Percentiles rank a stretch among this genome's conserved stretches.
Conservation (phyloP, 2,888 invertebrate genomes). For the Rutpela maculata region DNA sequence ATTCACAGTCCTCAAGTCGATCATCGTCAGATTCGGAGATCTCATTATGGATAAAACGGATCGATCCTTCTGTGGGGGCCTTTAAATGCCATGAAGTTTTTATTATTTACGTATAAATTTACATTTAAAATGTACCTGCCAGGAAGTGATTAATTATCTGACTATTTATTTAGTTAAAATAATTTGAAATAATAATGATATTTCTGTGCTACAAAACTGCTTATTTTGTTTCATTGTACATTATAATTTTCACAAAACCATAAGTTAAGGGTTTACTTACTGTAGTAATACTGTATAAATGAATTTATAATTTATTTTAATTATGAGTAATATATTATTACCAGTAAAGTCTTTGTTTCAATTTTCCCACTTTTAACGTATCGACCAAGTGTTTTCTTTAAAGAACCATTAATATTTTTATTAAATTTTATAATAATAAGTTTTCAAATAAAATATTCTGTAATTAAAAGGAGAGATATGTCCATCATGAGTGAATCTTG, state of each 20-base stretch:
- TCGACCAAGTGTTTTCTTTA: too few species aligned
- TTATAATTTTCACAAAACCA: neutral
- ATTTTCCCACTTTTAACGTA: neutral
- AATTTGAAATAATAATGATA: neutral
- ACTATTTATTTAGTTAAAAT: neutral
- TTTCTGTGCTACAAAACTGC: neutral
- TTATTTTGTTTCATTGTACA: neutral
- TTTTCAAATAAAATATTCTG: too few species aligned
- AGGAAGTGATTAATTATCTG: neutral
- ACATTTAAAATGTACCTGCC: neutral
- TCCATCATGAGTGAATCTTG: too few species aligned
- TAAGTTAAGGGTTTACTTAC: constrained; percentile 5
- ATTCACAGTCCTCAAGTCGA: too few species aligned
- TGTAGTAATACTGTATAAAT: constrained; percentile 22
- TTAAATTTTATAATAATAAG: too few species aligned
- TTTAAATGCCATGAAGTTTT: neutral
- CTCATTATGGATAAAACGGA: too few species aligned
- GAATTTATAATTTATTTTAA: constrained; percentile 29
- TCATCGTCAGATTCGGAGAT: too few species aligned
- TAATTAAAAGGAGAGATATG: too few species aligned
- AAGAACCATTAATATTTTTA: too few species aligned
- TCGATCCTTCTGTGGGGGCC: too few species aligned
- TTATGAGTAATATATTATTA: constrained; percentile 20
- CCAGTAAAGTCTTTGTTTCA: constrained; percentile 1
- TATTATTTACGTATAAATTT: neutral